Percentiles rank a stretch among this genome's conserved stretches.
phyloP scores from a whole-genome alignment of 2,888 invertebrate genomes.

The Antheraea assamensis region DNA sequence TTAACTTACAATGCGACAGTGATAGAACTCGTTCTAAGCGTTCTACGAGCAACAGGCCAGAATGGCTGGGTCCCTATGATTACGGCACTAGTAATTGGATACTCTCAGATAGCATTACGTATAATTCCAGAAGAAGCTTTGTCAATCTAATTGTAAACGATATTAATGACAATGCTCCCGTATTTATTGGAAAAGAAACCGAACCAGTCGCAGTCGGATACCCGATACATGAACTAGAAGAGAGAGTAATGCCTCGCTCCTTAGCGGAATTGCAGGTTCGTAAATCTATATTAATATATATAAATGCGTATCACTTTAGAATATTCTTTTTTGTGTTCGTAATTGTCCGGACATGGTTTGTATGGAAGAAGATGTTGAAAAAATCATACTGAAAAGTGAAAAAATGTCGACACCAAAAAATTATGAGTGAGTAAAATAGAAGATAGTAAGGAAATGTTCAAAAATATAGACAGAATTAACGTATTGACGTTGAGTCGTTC shows the following conservation, averaged over 20 bases:
- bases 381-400: too few relatives aligned
- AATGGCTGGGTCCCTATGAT: slow-evolving; percentile 57
- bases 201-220: slow-evolving; percentile 73
- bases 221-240: slow-evolving; percentile 63
- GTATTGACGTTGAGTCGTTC: too few relatives aligned
- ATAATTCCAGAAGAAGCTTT: slow-evolving; percentile 62
- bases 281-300: background rate
- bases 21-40: slow-evolving; percentile 48
- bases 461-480: too few relatives aligned
- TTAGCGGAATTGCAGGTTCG: slow-evolving; percentile 67
- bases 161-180: slow-evolving; percentile 78
- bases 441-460: too few relatives aligned
- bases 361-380: too few relatives aligned
- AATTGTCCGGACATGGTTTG: too few relatives aligned
- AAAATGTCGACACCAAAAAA: too few relatives aligned
- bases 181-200: slow-evolving; percentile 62
- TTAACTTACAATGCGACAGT: slow-evolving; percentile 61
- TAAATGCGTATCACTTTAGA: too few relatives aligned
- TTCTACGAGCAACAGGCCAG: slow-evolving; percentile 41
- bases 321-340: too few relatives aligned
- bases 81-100: slow-evolving; percentile 70
- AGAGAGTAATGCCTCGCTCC: slow-evolving; percentile 66
- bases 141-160: slow-evolving; percentile 78
- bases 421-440: too few relatives aligned
- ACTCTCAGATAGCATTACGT: slow-evolving; percentile 62